A percentile compares a stretch with the other conserved stretches of the same genome.
Conservation (phyloP, 2,888 invertebrate genomes). For the Drosophila suboccidentalis region DNA sequence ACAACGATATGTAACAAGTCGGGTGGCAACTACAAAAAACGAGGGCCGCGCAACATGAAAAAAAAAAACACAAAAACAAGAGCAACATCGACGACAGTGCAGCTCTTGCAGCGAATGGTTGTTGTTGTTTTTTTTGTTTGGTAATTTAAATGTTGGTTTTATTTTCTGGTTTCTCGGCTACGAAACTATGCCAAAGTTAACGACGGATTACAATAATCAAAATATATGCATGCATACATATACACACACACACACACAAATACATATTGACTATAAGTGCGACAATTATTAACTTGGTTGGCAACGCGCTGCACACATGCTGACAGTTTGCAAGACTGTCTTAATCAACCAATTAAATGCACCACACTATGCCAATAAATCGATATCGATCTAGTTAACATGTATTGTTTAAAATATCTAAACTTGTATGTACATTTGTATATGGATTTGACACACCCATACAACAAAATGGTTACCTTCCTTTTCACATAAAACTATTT, state of each 20-base stretch:
- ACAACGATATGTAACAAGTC: slow-evolving; percentile 73
- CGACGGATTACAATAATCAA: slow-evolving; percentile 74
- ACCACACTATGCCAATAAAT: slow-evolving; percentile 15
- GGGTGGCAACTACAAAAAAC: slow-evolving; percentile 68
- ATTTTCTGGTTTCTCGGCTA: slow-evolving; percentile 65
- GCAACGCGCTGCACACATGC: slow-evolving; percentile 32
- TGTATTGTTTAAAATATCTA: slow-evolving; percentile 29
- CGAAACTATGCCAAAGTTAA: slow-evolving; percentile 78
- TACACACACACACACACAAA: neutral
- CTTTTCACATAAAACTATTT: slow-evolving; percentile 60
- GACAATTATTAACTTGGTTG: slow-evolving; percentile 66
- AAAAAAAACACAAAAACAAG: slow-evolving; percentile 10
- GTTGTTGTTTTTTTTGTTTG: slow-evolving; percentile 37
- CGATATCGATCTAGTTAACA: slow-evolving; percentile 27
- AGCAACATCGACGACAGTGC: slow-evolving; percentile 27
- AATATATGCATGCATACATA: slow-evolving; percentile 27
- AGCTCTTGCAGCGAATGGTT: slow-evolving; percentile 33
- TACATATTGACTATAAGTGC: slow-evolving; percentile 17
- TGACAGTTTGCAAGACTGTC: slow-evolving; percentile 50
- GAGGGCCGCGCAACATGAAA: slow-evolving; percentile 54
- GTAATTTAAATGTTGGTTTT: slow-evolving; percentile 67
- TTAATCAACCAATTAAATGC: slow-evolving; percentile 55
- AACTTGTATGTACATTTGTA: slow-evolving; percentile 1
- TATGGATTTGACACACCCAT: slow-evolving; percentile 56
- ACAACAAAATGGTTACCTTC: slow-evolving; percentile 42